Evolutionary conservation across 2,888 invertebrate genomes (phyloP), one percentile per base, ranked within the genome.

Genomic region (Ditula angustiorana): DNA sequence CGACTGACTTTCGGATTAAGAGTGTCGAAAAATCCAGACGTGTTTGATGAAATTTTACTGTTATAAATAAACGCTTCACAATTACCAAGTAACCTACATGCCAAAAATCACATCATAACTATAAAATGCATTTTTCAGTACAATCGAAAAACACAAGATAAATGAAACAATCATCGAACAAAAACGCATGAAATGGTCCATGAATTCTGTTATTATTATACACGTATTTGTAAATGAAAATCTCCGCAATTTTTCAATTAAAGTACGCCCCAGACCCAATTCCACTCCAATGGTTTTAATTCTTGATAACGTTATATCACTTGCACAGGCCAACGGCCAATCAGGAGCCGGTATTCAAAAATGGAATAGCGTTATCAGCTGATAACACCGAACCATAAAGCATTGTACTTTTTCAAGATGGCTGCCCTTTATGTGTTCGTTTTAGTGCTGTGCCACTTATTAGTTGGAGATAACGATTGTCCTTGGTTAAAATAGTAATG

Each of bases 331-430:
- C 78, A 77, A 76, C 76, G 74, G 75, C 91, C 91, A 92, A 92
- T 90, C 84, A 78, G 75, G 72, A 77, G 69, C 68, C 76, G 69
- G 83, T 69, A 82, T 87, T 87, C 80, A 81, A 85, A 90, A 89
- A 88, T 87, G 83, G 87, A 86, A 86, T 76, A 60, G 56, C 84
- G 82, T 88, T 91, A 91, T 89, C 91, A 88, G 78, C 77, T 71
- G 76, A 74, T 70, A 74, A 72, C 79, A 88, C 23, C 89, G 89
- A 88, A 90, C 81, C 82, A 78, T 73, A 71, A 80, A 78, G 81
- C 77, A 90, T 91, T 90, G 91, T 90, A 86, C 83, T 85, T 84
- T 85, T 86, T 82, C 85, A 88, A 89, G 81, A 89, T 89, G 91
- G 90, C 86, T 77, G 81, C 70, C 60, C 69, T 76, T 86, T 86